Percentiles rank a stretch among this genome's conserved stretches.
phyloP scores from a whole-genome alignment of 2,888 invertebrate genomes.

The Carabus problematicus region DNA sequence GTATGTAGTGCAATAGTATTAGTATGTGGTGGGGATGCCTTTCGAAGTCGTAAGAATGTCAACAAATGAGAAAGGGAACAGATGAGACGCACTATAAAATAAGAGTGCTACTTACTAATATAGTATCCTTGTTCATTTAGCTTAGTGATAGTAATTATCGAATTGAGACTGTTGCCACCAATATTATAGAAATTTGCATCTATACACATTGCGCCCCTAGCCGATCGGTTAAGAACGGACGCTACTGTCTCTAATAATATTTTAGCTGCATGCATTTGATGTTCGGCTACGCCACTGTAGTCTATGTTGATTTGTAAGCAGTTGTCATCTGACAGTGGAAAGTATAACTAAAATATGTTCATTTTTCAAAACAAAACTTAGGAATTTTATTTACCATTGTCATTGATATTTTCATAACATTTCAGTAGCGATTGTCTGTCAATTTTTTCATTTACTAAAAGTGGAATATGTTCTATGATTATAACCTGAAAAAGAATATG shows the following conservation, averaged over 20 bases:
- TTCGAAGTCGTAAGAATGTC: too few relatives aligned
- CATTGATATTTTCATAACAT: conserved; percentile 75
- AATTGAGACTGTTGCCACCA: conserved; percentile 88
- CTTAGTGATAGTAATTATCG: conserved; percentile 80
- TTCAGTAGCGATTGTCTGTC: conserved; percentile 81
- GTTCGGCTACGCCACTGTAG: conserved; percentile 68
- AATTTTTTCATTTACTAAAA: conserved; percentile 86
- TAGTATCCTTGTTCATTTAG: conserved; percentile 78
- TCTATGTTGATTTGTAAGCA: conserved; percentile 70
- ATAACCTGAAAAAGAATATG: too few relatives aligned
- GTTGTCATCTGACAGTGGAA: conserved; percentile 59
- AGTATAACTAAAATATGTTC: too few relatives aligned
- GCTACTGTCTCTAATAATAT: conserved; percentile 79
- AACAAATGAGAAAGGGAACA: too few relatives aligned
- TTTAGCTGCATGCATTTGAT: conserved; percentile 68
- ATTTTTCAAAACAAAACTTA: too few relatives aligned
- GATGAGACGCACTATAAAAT: too few relatives aligned
- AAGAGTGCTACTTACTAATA: conserved; percentile 66
- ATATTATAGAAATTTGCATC: conserved; percentile 82
- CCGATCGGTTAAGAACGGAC: conserved; percentile 71
- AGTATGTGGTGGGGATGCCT: too few relatives aligned
- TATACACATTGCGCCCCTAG: conserved; percentile 67
- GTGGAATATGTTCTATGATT: conserved; percentile 75
- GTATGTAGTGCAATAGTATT: too few relatives aligned
- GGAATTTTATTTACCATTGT: conserved; percentile 64